Conservation (phyloP, 2,888 invertebrate species). For the Caenorhabditis macrosperma region DNA sequence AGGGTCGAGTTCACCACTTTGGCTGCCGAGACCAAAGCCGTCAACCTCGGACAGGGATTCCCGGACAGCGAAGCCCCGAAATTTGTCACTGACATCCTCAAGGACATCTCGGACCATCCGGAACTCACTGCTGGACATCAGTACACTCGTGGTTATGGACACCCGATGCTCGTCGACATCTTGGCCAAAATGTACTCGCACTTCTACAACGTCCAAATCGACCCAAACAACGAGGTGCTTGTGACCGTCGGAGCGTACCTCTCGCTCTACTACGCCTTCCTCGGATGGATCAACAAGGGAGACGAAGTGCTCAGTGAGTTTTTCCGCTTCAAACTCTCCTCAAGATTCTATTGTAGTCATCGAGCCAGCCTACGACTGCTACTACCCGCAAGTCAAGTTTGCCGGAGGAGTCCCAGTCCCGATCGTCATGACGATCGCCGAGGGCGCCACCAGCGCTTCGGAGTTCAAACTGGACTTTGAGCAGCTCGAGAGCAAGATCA, state of each 20-base stretch:
- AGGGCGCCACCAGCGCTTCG: conserved; percentile 48
- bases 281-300: conserved; percentile 89
- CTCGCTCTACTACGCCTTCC: conserved; percentile 90
- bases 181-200: conserved; percentile 90
- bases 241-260: conserved; percentile 96
- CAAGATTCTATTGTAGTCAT: conserved; percentile 84
- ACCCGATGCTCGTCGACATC: conserved; percentile 87
- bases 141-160: conserved; percentile 78
- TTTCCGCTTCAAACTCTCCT: background rate
- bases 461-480: conserved; percentile 92
- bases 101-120: conserved; percentile 69
- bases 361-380: conserved; percentile 98
- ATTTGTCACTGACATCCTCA: conserved; percentile 75
- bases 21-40: conserved; percentile 77
- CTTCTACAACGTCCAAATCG: conserved; percentile 86
- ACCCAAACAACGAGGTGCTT: conserved; percentile 88
- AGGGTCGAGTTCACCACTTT: conserved; percentile 80
- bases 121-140: conserved; percentile 77
- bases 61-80: conserved; percentile 78
- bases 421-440: conserved; percentile 87
- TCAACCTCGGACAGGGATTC: conserved; percentile 80
- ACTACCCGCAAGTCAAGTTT: conserved; percentile 92
- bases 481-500: conserved; percentile 89
- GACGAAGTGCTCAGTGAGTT: conserved; percentile 82
- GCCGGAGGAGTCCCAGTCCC: conserved; percentile 91